These are phyloP conservation scores for Anguilla pacifica DNA, from an alignment of 2,797 vertebrate species.

Conservation along the genomic window DNA sequence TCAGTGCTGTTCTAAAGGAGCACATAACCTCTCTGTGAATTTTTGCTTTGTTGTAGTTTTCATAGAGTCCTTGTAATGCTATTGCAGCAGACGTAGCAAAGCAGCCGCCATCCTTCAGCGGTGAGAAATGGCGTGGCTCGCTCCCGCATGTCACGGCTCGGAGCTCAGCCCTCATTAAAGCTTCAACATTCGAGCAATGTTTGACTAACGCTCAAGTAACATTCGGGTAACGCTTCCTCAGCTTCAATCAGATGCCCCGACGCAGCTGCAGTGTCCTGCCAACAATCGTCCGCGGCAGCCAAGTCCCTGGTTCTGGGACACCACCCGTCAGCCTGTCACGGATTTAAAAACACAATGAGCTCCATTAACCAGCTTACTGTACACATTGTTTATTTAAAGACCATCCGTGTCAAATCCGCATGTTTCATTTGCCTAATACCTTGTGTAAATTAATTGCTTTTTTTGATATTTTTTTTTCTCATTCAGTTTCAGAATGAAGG, in stretches of 20 bases:
- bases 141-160: not conserved
- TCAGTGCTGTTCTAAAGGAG: not conserved
- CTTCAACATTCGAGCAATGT: not conserved
- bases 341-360: slow-evolving; percentile 36
- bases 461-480: not conserved
- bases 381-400: slow-evolving; percentile 48
- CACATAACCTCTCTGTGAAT: not conserved
- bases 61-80: not conserved
- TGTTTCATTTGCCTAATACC: slow-evolving; percentile 52
- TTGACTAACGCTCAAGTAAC: not conserved
- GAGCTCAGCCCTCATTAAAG: not conserved
- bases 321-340: slow-evolving; percentile 28
- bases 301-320: slow-evolving; percentile 18
- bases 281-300: not conserved
- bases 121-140: not conserved
- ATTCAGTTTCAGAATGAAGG: slow-evolving; percentile 40
- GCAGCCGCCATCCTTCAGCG: not conserved
- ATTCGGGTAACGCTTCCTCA: not conserved
- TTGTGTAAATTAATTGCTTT: slow-evolving; percentile 42
- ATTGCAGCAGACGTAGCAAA: not conserved
- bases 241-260: not conserved
- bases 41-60: not conserved
- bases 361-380: slow-evolving; percentile 42
- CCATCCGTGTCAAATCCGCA: slow-evolving; percentile 47
- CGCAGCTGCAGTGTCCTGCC: not conserved